A percentile compares a stretch with the other conserved stretches of the same genome.
Evolutionary conservation across 2,888 invertebrate genomes (phyloP).

Genomic region (Nematopogon swammerdamellus): DNA sequence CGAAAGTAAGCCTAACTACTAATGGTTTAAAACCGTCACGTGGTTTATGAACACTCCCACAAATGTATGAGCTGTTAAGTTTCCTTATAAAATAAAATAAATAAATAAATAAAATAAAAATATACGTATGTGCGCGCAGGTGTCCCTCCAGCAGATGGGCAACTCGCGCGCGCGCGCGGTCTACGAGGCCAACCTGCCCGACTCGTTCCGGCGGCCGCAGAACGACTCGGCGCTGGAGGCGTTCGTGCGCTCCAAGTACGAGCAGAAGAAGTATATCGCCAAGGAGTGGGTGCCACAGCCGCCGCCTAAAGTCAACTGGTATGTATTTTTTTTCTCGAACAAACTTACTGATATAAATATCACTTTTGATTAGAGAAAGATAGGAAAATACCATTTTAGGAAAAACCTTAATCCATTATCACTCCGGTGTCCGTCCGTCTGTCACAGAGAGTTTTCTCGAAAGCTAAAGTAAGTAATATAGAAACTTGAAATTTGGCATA

Average conservation of each 20-base stretch:
- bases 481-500: no score
- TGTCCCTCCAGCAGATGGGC: conserved; percentile 94
- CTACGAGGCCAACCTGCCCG: conserved; percentile 95
- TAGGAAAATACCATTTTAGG: not conserved
- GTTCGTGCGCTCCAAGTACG: conserved; percentile 97
- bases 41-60: no score
- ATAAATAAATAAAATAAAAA: no score
- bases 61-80: no score
- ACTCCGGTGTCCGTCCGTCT: not conserved
- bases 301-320: conserved; percentile 77
- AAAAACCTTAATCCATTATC: no score
- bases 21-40: no score
- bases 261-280: conserved; percentile 98
- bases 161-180: conserved; percentile 95
- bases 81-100: no score
- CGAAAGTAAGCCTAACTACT: no score
- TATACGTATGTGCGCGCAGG: conserved; percentile 20
- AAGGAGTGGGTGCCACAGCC: conserved; percentile 93
- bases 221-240: conserved; percentile 90
- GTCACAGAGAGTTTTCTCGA: no score
- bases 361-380: not conserved
- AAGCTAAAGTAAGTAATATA: no score
- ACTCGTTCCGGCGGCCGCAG: conserved; percentile 93
- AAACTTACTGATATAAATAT: not conserved
- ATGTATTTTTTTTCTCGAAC: conserved; percentile 10